Percentiles rank a stretch among this genome's conserved stretches.
These are phyloP conservation scores for Campoplex capitator DNA, from an alignment of 2,888 invertebrate genomes.

Conservation along the genomic window DNA sequence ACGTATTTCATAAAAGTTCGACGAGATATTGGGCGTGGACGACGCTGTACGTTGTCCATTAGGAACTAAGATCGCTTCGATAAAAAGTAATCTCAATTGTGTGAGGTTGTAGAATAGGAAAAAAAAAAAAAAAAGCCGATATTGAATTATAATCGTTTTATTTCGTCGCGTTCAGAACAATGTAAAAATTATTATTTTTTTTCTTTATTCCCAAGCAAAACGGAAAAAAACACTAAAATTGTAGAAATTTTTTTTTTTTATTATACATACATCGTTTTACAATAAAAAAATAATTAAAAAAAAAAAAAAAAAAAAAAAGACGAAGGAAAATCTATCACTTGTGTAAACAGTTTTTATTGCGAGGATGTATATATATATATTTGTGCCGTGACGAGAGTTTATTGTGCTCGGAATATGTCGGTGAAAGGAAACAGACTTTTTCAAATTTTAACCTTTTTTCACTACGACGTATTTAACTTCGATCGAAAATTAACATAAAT, in stretches of 20 bases:
- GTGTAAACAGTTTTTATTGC: conserved; percentile 68
- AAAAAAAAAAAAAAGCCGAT: neutral
- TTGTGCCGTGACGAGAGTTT: conserved; percentile 27
- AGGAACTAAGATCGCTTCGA: neutral
- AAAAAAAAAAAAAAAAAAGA: too few relatives aligned
- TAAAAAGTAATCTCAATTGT: neutral
- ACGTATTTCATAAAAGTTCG: too few relatives aligned
- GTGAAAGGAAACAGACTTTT: conserved; percentile 5
- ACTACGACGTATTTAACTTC: neutral
- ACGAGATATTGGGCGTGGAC: too few relatives aligned
- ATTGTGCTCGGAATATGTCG: conserved; percentile 45
- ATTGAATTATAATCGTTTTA: neutral
- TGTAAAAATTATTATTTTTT: neutral
- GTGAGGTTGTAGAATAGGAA: conserved; percentile 1
- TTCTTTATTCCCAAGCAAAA: neutral
- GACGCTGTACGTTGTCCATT: neutral
- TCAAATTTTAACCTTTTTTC: neutral
- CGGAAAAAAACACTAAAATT: neutral
- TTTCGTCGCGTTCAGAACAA: neutral
- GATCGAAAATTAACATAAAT: neutral
- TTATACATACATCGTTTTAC: conserved; percentile 64
- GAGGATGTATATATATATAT: neutral
- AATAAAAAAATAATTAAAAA: conserved; percentile 51
- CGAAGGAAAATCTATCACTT: conserved; percentile 60
- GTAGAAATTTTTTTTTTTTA: conserved; percentile 22